Base-by-base conservation (phyloP, 2,113 vertebrate species). In the Microcebus ravelobensis region DNA sequence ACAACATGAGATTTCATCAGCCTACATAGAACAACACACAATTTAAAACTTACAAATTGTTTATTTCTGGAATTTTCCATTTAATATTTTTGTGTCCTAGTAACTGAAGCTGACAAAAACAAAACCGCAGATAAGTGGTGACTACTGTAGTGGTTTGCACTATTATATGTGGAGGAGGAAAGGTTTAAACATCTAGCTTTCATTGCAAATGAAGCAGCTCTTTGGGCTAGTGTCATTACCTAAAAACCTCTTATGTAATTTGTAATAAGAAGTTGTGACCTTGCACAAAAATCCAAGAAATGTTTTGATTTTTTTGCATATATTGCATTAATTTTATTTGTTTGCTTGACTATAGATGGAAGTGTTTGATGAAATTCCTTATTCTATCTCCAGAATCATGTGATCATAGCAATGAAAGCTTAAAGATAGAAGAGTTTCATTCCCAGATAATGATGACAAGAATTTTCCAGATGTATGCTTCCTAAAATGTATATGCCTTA, bases 361-460 rank as follows among this genome's bases (percentile, higher is more conserved):
- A 96, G 9, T 21, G 14, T 27, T 71, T 94, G 67, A 97, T 81
- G 50, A 63, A 77, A 71, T 85, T 88, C 15, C 36, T 55, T 85
- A 14, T 29, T 63, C 27, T 82, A 5, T 61, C 7, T 93, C 48
- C 74, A 48, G 48, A 73, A 61, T 61, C 83, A 79, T 67, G 8
- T 73, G 74, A 67, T 61, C 63, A 79, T 4, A 68, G 4, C 13
- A 86, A 50, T 59, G 31, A 57, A 63, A 45, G 7, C n/a, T 59
- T 70, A 27, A 80, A 68, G 36, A 57, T 12, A 79, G 9, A 50
- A 25, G 18, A 39, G 12, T 42, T 88, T 71, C 39, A 29, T 45
- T 23, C 13, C 15, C n/a, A 42, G 31, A 65, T 31, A 36, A 65
- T 59, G 36, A 23, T 6, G 45, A 42, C 70, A 36, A 45, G 50